Base-by-base conservation (phyloP, 2,888 invertebrate species). In the Brachylomia viminalis region DNA sequence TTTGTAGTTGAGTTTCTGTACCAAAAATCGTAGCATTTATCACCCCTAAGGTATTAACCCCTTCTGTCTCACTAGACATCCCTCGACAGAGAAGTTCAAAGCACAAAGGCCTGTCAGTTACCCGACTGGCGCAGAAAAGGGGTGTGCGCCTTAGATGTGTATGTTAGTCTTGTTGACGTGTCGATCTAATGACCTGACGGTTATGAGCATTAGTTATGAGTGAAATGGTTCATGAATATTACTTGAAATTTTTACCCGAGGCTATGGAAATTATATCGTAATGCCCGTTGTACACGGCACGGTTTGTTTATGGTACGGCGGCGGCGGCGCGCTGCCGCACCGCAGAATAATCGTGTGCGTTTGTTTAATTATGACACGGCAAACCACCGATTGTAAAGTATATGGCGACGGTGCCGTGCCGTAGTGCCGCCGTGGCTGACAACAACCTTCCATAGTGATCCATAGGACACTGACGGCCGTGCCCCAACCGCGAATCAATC, bases 71-170 rank as follows among this genome's bases (percentile, higher is more conserved):
- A 78, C 77, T 70, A 77, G 65, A 65, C 72, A 64, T 47, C 83
- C 58, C 58, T 17, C 11, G 5, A 11, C 56, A 52, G 27, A 30
- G 56, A 23, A 82, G 33, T 72, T 77, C 77, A 81, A 80, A 80
- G 78, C 20, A 68, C 78, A 81, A 81, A 81, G 81, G 56, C 20
- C 20, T 78, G 81, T 83, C 81, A 83, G 58, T 30, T 82, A 49
- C 17, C 77, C 47, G 58, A 64, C 67, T 81, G 27, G 23, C 27
- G 27, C 65, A n/a, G 71, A 82, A 78, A 72, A 78, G 56, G 69
- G 61, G 58, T 52, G 61, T 56, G 56, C 62, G 56, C 17, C 42
- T 78, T 52, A 78, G 27, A 72, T 56, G 49, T 82, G 54, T 69
- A 62, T 47, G 64, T 47, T 23, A 5, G 20, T 62, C 62, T 66